These are phyloP conservation scores for Glyptemys insculpta DNA, from an alignment of 2,797 vertebrate species.

Conservation along the genomic window DNA sequence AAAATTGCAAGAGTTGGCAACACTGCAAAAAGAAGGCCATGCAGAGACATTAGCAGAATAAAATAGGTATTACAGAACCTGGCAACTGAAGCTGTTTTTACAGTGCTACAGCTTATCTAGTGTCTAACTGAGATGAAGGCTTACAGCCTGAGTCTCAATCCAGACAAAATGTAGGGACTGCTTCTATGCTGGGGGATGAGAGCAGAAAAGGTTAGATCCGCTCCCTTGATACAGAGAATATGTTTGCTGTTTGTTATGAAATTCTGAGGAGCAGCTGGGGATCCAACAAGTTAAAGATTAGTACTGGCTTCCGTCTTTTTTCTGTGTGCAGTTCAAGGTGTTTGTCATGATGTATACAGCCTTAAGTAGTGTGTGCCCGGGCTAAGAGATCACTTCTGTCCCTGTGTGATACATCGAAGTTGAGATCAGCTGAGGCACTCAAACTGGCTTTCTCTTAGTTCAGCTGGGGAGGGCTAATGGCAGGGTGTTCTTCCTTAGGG, in stretches of 20 bases:
- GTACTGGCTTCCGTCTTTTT: neutral
- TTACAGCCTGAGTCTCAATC: conserved; percentile 18
- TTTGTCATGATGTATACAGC: neutral
- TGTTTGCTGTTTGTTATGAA: neutral
- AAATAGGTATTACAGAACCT: neutral
- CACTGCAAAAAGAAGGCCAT: neutral
- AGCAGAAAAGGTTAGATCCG: neutral
- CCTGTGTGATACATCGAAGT: fast-evolving
- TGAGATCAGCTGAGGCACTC: neutral
- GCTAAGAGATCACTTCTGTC: neutral
- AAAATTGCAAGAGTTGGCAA: neutral
- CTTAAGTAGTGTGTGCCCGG: fast-evolving
- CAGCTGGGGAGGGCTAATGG: fast-evolving
- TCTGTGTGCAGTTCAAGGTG: neutral
- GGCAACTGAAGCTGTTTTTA: neutral
- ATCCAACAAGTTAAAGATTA: neutral
- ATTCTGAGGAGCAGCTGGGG: neutral
- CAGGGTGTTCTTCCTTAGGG: neutral
- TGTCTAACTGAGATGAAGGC: conserved; percentile 48
- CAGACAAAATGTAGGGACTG: conserved; percentile 12
- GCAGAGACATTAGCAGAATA: neutral
- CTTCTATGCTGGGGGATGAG: neutral
- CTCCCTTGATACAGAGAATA: neutral
- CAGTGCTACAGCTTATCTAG: conserved; percentile 47
- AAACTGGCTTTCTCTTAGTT: neutral